Conservation (phyloP, 2,113 vertebrate genomes). For the Chitala chitala region DNA sequence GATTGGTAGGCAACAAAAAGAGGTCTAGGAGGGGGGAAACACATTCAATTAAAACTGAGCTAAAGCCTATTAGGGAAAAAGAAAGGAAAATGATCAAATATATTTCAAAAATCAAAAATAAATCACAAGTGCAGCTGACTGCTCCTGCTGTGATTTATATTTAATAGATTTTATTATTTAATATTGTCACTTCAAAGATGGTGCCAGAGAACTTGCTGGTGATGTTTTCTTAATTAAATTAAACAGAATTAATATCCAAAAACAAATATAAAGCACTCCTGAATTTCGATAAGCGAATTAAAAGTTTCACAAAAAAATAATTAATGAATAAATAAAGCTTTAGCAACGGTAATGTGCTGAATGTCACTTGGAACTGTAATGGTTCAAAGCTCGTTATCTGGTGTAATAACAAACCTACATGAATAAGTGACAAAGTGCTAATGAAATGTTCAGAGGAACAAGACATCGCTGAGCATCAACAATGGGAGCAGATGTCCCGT, state of each 20-base stretch:
- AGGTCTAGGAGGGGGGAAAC: constrained; percentile 42
- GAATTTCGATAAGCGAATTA: constrained; percentile 41
- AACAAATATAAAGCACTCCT: constrained; percentile 46
- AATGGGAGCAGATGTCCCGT: constrained; percentile 37
- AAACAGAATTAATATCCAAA: constrained; percentile 63
- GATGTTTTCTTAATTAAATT: constrained; percentile 68
- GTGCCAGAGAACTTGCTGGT: constrained; percentile 58
- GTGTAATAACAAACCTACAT: constrained; percentile 38
- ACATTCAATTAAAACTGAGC: constrained; percentile 68
- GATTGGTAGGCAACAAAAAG: constrained; percentile 53
- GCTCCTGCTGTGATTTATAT: constrained; percentile 68
- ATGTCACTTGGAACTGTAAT: not conserved
- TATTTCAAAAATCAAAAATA: constrained; percentile 63
- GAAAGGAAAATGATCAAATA: constrained; percentile 64
- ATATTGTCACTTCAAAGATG: constrained; percentile 72
- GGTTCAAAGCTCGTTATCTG: constrained; percentile 14
- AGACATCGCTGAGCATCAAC: constrained; percentile 38
- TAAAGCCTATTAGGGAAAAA: constrained; percentile 55
- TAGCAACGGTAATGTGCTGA: too few relatives aligned
- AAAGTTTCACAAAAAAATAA: constrained; percentile 19
- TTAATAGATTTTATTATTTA: constrained; percentile 76
- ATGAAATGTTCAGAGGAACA: constrained; percentile 50
- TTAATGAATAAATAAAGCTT: not conserved
- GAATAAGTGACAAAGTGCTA: constrained; percentile 46
- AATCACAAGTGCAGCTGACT: constrained; percentile 58